A percentile compares a stretch with the other conserved stretches of the same genome.
phyloP scores from a whole-genome alignment of 2,888 invertebrate species.

The Yponomeuta sedellus region DNA sequence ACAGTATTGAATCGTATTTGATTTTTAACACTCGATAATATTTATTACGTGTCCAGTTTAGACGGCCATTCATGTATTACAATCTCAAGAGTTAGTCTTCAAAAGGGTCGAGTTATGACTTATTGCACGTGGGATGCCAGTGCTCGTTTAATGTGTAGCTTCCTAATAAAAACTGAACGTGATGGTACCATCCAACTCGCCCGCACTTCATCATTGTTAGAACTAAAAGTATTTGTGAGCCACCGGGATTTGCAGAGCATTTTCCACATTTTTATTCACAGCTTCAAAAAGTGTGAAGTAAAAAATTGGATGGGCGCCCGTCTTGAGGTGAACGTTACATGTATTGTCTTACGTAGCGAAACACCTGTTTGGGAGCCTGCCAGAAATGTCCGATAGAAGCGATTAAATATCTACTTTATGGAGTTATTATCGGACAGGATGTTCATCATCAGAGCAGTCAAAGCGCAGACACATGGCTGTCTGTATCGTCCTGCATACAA shows the following conservation, averaged over 20 bases:
- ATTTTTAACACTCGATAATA: conserved; percentile 30
- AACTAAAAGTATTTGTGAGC: not conserved
- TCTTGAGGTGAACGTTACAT: not conserved
- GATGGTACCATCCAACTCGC: conserved; percentile 16
- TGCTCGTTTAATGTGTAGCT: conserved; percentile 58
- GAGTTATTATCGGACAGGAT: conserved; percentile 7
- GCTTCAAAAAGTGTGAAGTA: not conserved
- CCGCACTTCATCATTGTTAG: conserved; percentile 4
- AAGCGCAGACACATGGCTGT: not conserved
- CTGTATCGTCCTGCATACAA: not conserved
- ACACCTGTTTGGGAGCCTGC: conserved; percentile 11
- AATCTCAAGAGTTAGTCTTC: not conserved
- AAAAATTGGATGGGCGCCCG: not conserved
- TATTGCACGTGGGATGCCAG: conserved; percentile 43
- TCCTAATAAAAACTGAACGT: conserved; percentile 58
- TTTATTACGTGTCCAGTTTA: not conserved
- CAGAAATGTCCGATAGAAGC: not conserved
- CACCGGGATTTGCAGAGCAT: not conserved
- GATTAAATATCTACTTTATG: not conserved
- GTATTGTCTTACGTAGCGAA: conserved; percentile 14
- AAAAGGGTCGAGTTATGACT: not conserved
- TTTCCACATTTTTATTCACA: not conserved
- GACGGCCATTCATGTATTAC: not conserved
- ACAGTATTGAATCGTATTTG: conserved; percentile 56
- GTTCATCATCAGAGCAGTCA: not conserved